A percentile compares a stretch with the other conserved stretches of the same genome.
Conservation (phyloP, 2,888 invertebrate species). For the Chaetogeoica ovagalla region DNA sequence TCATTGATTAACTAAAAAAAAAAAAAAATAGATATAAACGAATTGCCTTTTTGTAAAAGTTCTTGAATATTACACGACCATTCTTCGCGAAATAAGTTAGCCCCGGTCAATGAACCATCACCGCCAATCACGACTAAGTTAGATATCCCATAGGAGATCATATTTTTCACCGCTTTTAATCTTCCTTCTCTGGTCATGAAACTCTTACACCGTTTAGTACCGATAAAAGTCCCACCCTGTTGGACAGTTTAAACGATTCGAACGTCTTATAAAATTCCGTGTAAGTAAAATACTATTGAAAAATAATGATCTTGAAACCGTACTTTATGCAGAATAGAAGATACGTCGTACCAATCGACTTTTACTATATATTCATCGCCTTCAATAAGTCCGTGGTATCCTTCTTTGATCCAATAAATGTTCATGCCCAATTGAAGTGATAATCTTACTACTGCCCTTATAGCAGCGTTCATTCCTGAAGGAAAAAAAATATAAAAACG, state of each 20-base stretch:
- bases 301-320: background rate
- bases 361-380: slow-evolving; percentile 92
- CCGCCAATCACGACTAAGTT: slow-evolving; percentile 98
- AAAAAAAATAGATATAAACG: background rate
- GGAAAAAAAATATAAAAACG: too few relatives aligned
- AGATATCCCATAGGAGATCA: slow-evolving; percentile 82
- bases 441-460: slow-evolving; percentile 96
- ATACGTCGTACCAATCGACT: slow-evolving; percentile 95
- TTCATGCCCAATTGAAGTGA: slow-evolving; percentile 96
- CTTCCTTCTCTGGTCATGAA: slow-evolving; percentile 87
- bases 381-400: slow-evolving; percentile 90
- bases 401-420: slow-evolving; percentile 79
- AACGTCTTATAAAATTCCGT: background rate
- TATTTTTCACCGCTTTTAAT: slow-evolving; percentile 89
- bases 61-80: slow-evolving; percentile 90
- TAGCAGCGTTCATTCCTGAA: slow-evolving; percentile 97
- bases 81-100: slow-evolving; percentile 90
- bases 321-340: slow-evolving; percentile 91
- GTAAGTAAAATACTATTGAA: background rate
- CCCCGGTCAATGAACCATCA: slow-evolving; percentile 97
- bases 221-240: slow-evolving; percentile 95
- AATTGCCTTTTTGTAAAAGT: slow-evolving; percentile 68
- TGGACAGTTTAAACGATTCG: background rate
- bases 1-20: background rate
- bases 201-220: slow-evolving; percentile 92